These are phyloP conservation scores for Tricholaema leucomelas DNA, from an alignment of 2,113 vertebrate species.

Conservation along the genomic window DNA sequence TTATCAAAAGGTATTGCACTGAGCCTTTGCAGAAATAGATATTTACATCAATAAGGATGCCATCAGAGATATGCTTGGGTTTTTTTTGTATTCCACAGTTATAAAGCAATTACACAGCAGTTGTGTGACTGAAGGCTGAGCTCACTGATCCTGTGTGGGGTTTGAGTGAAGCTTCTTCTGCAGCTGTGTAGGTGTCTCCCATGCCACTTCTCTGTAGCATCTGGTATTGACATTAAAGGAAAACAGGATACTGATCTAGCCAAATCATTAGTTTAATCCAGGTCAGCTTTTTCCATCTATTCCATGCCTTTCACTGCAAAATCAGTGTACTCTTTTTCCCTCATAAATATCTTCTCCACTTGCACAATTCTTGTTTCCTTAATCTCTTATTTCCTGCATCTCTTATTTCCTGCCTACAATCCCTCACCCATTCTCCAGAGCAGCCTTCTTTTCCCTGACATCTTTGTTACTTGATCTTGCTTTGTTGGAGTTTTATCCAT, in stretches of 20 bases:
- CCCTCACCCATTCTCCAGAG: background rate
- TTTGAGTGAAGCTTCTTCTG: background rate
- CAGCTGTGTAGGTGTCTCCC: background rate
- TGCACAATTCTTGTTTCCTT: background rate
- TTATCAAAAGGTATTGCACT: background rate
- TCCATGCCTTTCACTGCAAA: background rate
- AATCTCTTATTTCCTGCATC: background rate
- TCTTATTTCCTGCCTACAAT: background rate
- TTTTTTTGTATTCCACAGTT: background rate
- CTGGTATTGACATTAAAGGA: background rate
- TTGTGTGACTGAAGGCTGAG: background rate
- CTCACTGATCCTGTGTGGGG: background rate
- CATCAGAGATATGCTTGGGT: background rate
- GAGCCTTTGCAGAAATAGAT: background rate
- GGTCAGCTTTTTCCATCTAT: background rate
- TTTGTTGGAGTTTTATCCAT: background rate
- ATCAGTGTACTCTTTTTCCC: background rate
- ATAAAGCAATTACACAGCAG: background rate
- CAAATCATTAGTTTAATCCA: slow-evolving; percentile 5
- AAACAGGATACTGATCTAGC: background rate
- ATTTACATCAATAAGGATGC: background rate
- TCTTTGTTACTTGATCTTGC: background rate
- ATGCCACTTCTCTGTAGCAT: background rate
- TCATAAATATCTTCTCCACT: background rate
- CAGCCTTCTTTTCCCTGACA: background rate